phyloP scores from a whole-genome alignment of 2,888 invertebrate species.

The Brachycybe producta region DNA sequence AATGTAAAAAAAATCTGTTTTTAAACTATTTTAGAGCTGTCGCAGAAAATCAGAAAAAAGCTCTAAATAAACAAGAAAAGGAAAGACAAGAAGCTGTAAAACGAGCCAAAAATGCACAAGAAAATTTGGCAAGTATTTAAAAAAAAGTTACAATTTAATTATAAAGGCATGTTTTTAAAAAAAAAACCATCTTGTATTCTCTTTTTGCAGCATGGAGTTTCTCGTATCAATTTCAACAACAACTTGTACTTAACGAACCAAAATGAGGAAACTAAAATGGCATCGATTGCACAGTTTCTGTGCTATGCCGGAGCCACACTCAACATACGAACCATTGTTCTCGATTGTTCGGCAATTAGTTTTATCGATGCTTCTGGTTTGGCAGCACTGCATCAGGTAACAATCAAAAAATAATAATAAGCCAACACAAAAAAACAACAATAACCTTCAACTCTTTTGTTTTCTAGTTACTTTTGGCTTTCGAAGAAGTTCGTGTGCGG shows the following conservation, averaged over 20 bases:
- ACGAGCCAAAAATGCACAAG: slow-evolving; percentile 4
- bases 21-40: slow-evolving; percentile 1
- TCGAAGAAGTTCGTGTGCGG: slow-evolving; percentile 15
- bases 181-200: slow-evolving; percentile 3
- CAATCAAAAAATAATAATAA: neutral
- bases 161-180: neutral
- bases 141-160: no score
- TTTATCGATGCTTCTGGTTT: slow-evolving; percentile 19
- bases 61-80: slow-evolving; percentile 3
- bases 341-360: slow-evolving; percentile 20
- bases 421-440: neutral
- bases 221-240: slow-evolving; percentile 5
- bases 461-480: slow-evolving; percentile 15
- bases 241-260: slow-evolving; percentile 8
- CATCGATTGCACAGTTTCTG: neutral
- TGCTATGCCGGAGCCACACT: neutral
- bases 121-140: no score
- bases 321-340: slow-evolving; percentile 16
- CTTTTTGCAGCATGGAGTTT: slow-evolving; percentile 4
- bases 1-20: neutral
- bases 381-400: slow-evolving; percentile 17
- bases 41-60: slow-evolving; percentile 11
- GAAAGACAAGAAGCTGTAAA: neutral
- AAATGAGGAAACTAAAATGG: slow-evolving; percentile 3
- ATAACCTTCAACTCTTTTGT: neutral